Evolutionary conservation across 1,140 invertebrate genomes (phyloP).

Genomic region (Asobara japonica): DNA sequence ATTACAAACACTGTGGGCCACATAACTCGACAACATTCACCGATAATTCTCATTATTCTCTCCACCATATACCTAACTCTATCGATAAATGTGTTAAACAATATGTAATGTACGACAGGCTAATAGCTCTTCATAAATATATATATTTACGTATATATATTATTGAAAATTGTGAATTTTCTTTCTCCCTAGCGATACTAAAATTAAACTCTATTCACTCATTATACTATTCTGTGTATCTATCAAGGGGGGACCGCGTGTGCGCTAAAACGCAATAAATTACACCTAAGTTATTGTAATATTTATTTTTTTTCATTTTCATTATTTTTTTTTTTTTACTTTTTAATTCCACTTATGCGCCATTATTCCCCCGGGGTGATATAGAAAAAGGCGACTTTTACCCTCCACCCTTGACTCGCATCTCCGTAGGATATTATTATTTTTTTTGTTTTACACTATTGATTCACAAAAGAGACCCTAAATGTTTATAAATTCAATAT

Average conservation of each 20-base stretch:
- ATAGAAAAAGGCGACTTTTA: conserved; percentile 24
- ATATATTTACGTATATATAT: conserved; percentile 44
- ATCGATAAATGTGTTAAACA: conserved; percentile 37
- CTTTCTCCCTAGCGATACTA: conserved; percentile 38
- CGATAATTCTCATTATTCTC: conserved; percentile 22
- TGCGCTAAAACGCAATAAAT: conserved; percentile 3
- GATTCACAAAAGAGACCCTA: conserved; percentile 37
- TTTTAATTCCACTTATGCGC: conserved; percentile 24
- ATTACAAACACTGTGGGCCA: conserved; percentile 34
- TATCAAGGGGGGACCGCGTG: conserved; percentile 20
- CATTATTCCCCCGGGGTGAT: background rate
- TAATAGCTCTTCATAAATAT: conserved; percentile 47
- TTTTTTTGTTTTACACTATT: conserved; percentile 21
- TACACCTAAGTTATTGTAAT: conserved; percentile 30
- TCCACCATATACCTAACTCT: conserved; percentile 27
- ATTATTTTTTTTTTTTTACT: conserved; percentile 26
- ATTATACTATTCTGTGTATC: conserved; percentile 29
- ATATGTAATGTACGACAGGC: conserved; percentile 36
- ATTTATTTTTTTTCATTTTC: conserved; percentile 26
- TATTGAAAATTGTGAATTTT: conserved; percentile 53
- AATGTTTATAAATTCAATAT: conserved; percentile 53
- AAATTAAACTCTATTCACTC: conserved; percentile 32
- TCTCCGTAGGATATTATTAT: background rate
- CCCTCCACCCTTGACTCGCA: conserved; percentile 18
- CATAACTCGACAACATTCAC: conserved; percentile 32